Evolutionary conservation across 2,113 vertebrate species (phyloP).

Genomic region (Capricornis sumatraensis): DNA sequence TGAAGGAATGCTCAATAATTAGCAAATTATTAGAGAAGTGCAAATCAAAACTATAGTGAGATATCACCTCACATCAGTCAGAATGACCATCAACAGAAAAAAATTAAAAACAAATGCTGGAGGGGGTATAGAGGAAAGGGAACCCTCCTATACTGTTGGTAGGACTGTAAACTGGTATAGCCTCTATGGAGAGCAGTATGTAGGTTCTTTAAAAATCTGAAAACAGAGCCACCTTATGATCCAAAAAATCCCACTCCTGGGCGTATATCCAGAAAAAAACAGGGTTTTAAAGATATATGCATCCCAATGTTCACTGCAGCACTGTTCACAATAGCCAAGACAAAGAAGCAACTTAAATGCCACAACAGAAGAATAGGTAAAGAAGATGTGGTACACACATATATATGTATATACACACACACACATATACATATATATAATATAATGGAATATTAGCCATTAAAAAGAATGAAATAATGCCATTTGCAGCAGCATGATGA

Average conservation of each 20-base stretch:
- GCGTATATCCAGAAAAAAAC: neutral
- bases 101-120: neutral
- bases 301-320: neutral
- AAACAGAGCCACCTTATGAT: neutral
- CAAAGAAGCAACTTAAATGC: neutral
- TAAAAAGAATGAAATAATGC: neutral
- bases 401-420: too few species aligned
- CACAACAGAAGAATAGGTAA: neutral
- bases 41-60: neutral
- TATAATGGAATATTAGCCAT: neutral
- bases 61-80: neutral
- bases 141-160: neutral
- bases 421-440: neutral
- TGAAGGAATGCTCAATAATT: neutral
- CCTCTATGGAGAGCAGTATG: neutral
- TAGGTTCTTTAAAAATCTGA: neutral
- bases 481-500: neutral
- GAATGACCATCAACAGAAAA: neutral
- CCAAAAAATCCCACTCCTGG: neutral
- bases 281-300: neutral
- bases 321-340: neutral
- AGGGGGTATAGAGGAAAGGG: neutral
- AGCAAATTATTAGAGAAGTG: neutral
- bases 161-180: neutral
- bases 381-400: neutral